phyloP scores from a whole-genome alignment of 1,140 invertebrate genomes.

The Ephestia elutella region DNA sequence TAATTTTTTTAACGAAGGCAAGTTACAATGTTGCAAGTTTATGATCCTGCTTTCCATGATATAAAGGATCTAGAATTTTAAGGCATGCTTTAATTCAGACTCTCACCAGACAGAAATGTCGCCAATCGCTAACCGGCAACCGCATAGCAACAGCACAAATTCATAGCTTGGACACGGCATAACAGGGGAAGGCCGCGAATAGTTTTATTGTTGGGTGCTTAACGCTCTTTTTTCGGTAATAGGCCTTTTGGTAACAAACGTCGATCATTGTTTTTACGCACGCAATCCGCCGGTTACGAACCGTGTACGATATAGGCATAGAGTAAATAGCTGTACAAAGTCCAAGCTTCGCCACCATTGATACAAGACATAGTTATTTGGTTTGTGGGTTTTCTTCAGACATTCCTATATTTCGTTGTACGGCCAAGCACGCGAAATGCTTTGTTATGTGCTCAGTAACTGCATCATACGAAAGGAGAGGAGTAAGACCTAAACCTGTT shows the following conservation, averaged over 20 bases:
- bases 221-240: conserved; percentile 39
- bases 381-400: too few species aligned
- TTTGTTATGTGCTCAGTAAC: too few species aligned
- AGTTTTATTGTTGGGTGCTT: conserved; percentile 37
- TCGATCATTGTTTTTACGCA: conserved; percentile 51
- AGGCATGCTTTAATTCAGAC: too few species aligned
- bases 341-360: neutral
- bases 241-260: conserved; percentile 30
- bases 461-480: too few species aligned
- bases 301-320: conserved; percentile 17
- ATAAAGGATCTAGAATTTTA: too few species aligned
- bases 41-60: too few species aligned
- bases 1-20: too few species aligned
- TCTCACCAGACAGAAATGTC: neutral
- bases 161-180: conserved; percentile 16
- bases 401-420: too few species aligned
- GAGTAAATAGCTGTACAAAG: neutral
- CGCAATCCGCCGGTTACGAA: conserved; percentile 48
- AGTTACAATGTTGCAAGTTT: too few species aligned
- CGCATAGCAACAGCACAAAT: conserved; percentile 17
- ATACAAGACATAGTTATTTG: too few species aligned
- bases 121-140: neutral
- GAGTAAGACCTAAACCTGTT: too few species aligned
- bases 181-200: conserved; percentile 25
- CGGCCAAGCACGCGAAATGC: too few species aligned